A percentile compares a stretch with the other conserved stretches of the same genome.
These are phyloP conservation scores for Nixonia krombeini DNA, from an alignment of 1,140 invertebrate genomes.

Conservation along the genomic window DNA sequence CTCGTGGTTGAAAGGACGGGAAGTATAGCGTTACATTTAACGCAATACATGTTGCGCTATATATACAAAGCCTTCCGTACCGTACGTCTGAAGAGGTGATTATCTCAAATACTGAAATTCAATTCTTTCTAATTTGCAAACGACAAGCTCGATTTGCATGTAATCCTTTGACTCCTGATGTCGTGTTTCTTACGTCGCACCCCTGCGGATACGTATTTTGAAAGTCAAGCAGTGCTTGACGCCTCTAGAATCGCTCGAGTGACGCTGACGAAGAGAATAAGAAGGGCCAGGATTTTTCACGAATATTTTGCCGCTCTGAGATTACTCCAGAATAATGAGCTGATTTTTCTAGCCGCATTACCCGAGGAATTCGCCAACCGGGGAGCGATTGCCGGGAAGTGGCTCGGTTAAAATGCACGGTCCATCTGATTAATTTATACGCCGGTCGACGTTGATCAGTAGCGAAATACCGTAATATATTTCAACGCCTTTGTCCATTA, in stretches of 20 bases:
- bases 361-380: no score
- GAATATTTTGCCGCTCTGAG: slow-evolving; percentile 11
- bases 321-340: slow-evolving; percentile 35
- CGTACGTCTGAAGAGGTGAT: no score
- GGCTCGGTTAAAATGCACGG: neutral
- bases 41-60: no score
- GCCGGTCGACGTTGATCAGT: neutral
- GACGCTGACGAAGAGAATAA: slow-evolving; percentile 24
- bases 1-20: no score
- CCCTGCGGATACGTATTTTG: slow-evolving; percentile 42
- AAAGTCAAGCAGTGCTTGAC: no score
- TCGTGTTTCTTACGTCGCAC: slow-evolving; percentile 30
- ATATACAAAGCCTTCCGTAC: no score
- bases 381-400: no score
- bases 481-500: no score
- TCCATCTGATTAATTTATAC: neutral
- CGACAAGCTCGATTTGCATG: slow-evolving; percentile 40
- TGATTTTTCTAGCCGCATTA: slow-evolving; percentile 20
- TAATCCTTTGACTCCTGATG: slow-evolving; percentile 39
- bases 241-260: no score
- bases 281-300: neutral
- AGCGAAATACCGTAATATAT: no score
- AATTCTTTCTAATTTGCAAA: slow-evolving; percentile 48
- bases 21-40: no score
- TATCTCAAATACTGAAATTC: slow-evolving; percentile 28